Evolutionary conservation across 2,113 vertebrate genomes (phyloP).

Genomic region (Rhynchopsitta pachyrhyncha): DNA sequence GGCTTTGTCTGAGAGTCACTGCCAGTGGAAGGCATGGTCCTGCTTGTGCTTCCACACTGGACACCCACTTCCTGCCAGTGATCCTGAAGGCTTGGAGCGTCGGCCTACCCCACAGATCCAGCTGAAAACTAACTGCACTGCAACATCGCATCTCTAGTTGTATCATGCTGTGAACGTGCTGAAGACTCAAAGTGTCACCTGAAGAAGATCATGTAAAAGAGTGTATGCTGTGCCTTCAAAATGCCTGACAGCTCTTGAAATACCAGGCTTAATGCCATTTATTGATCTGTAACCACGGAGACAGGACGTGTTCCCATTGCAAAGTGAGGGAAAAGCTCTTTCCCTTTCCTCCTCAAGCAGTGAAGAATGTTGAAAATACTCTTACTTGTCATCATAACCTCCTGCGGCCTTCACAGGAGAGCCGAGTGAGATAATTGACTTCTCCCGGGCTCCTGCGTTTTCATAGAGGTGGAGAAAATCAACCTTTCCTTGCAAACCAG

Average conservation of each 20-base stretch:
- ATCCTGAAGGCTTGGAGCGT: too few species aligned
- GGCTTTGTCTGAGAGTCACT: neutral
- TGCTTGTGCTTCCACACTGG: neutral
- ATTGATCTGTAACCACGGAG: conserved; percentile 30
- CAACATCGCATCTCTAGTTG: fast-evolving
- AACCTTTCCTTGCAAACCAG: conserved; percentile 23
- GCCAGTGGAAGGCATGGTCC: neutral
- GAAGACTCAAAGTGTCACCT: neutral
- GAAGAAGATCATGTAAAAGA: neutral
- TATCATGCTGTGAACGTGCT: fast-evolving
- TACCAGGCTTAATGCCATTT: neutral
- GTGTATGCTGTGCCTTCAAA: neutral
- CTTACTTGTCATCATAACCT: neutral
- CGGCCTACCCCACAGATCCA: neutral
- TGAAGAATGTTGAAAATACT: neutral
- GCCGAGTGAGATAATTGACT: neutral
- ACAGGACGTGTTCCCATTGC: neutral
- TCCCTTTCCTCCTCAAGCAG: neutral
- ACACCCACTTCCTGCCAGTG: neutral
- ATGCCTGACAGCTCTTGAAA: neutral
- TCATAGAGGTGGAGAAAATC: neutral
- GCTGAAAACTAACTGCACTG: neutral
- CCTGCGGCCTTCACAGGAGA: neutral
- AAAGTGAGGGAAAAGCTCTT: neutral
- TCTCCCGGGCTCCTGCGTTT: neutral